Evolutionary conservation across 2,888 invertebrate genomes (phyloP), one percentile per base, ranked within the genome.

Genomic region (Diploptera punctata): DNA sequence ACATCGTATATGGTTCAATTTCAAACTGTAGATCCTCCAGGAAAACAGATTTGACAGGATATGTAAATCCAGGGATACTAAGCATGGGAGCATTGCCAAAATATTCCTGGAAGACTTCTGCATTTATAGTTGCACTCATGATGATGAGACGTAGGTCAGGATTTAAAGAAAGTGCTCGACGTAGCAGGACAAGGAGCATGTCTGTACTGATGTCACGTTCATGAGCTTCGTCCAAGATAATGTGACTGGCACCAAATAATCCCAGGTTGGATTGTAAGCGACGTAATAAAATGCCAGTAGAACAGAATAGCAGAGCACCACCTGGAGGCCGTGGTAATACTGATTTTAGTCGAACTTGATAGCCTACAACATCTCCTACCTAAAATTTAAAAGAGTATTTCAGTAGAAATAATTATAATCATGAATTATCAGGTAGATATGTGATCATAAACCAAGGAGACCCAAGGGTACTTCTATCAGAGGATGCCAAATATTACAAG

Each of bases 61-160:
- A 87, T 0, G 88, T 85, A 52, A 86, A 85, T 89, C 92, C 83
- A 1, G 83, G 83, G n/a, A 86, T 79, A 67, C 83, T 78, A 43
- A 85, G 78, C 10, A 82, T 75, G 3, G 80, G 77, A 1, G 84
- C 82, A 68, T 79, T 78, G 19, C 80, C 77, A 52, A 86, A 87
- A 78, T 86, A 91, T 79, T 84, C 81, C 68, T 88, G 86, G 78
- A 91, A 90, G 2, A 89, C 82, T 3, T 84, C 83, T 0, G 87
- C 85, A 75, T 92, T 89, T 9, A 92, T 82, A 0, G 92, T 92
- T 0, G 93, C 93, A 75, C 92, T 92, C 92, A 93, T 92, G 0
- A 93, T 81, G 2, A 92, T 79, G 0, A 93, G 78, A 78, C 87
- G 89, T 1, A 93, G 78, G 0, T 82, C 75, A 0, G 85, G 83